Evolutionary conservation across 30 jellyfish, hydroid and myxozoan species (phyloP), one percentile per base, ranked within the genome.

Genomic region (Turritopsis rubra): DNA sequence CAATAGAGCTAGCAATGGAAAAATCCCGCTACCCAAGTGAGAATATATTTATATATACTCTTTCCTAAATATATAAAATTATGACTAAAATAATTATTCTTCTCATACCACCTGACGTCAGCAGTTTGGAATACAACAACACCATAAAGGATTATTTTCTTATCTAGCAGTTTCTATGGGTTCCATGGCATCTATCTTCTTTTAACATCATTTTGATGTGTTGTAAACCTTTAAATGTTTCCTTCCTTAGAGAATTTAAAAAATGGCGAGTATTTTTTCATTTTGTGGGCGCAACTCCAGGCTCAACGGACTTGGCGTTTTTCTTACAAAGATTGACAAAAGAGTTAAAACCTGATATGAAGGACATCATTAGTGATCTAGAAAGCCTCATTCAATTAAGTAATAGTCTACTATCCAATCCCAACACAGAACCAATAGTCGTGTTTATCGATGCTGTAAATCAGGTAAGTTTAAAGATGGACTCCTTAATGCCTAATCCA

Each of bases 261-360:
- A 84, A 89, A 77, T 94, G 97, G 92, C 85, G 96, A 16, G 95
- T 94, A 21, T 94, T 94, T 81, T 89, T 82, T 66, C 99, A 94
- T 77, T 94, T 94, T 81, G 97, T 94, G 84, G 99, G 99, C n/a
- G 99, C 99, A 5, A 94, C 97, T 19, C 99, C 99, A 21, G 99
- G 99, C 1, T 94, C 99, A 66, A 94, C 99, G 1, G 99, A 94
- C 84, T 93, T 94, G 27, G 99, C 99, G 5, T 94, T 94, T 82
- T 94, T 94, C 74, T 79, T 94, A n/a, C 99, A 94, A 84, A 75
- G 99, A 60, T 82, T 94, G 81, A 89, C 89, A 1, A 94, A 94
- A 75, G 99, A 94, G 76, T 75, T 87, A 66, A 89, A 89, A 65
- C 97, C 99, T 8, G 99, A 89, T 52, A 90, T 89, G 97, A 94